Conservation (phyloP, 2,797 vertebrate species). For the Anguilla marmorata region DNA sequence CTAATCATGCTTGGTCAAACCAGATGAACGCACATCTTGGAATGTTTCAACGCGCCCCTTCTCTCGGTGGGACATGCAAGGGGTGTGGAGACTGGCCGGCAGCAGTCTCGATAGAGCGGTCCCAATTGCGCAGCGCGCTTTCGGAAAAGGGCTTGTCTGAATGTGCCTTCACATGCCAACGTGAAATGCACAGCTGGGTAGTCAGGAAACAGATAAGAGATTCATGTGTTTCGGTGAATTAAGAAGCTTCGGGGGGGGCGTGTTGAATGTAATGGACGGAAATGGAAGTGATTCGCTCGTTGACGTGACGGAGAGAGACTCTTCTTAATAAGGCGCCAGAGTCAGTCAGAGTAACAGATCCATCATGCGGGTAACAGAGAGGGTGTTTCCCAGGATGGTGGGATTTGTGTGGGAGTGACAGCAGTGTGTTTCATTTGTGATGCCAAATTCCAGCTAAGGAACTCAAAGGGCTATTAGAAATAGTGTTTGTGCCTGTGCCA, state of each 20-base stretch:
- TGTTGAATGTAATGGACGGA: slow-evolving; percentile 55
- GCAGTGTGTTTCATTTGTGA: slow-evolving; percentile 6
- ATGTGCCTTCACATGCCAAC: slow-evolving; percentile 62
- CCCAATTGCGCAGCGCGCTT: background rate
- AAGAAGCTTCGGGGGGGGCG: background rate
- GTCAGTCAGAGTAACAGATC: too few relatives aligned
- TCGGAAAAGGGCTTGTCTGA: slow-evolving; percentile 45
- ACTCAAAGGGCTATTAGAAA: too few relatives aligned
- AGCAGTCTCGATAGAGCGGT: slow-evolving; percentile 28
- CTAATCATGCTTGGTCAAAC: too few relatives aligned
- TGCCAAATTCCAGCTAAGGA: too few relatives aligned
- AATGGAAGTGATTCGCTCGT: slow-evolving; percentile 64
- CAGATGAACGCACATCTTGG: slow-evolving; percentile 33
- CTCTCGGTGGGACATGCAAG: slow-evolving; percentile 23
- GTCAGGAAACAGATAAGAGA: slow-evolving; percentile 59
- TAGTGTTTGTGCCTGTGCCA: too few relatives aligned
- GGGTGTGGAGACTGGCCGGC: slow-evolving; percentile 19
- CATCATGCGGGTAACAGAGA: too few relatives aligned
- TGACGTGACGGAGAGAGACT: too few relatives aligned
- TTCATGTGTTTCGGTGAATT: background rate
- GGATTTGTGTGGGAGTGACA: slow-evolving; percentile 69
- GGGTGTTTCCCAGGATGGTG: too few relatives aligned
- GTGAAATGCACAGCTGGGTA: slow-evolving; percentile 71
- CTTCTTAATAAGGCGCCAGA: too few relatives aligned
- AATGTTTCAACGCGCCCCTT: slow-evolving; percentile 67